Evolutionary conservation across 92 coral and sea anemone species (phyloP).

Genomic region (Epizoanthus scotinus): DNA sequence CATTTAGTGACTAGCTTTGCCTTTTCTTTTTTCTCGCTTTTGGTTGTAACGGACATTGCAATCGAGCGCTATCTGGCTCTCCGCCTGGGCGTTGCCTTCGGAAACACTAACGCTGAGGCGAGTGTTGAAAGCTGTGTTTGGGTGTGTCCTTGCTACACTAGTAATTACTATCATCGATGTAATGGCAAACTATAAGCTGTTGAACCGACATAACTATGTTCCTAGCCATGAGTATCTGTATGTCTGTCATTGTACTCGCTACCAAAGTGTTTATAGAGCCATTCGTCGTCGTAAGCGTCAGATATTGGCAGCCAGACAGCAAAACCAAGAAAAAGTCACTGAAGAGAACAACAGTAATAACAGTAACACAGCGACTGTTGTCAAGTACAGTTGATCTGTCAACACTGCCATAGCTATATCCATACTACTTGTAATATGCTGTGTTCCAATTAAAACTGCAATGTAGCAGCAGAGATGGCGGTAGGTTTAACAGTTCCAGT

Average conservation of each 20-base stretch:
- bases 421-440: background rate
- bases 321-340: too few species aligned
- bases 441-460: background rate
- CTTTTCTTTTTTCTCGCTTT: slow-evolving; percentile 12
- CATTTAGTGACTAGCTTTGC: slow-evolving; percentile 12
- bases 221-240: background rate
- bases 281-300: slow-evolving; percentile 1
- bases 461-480: background rate
- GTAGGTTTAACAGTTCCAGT: background rate
- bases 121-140: background rate
- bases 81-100: background rate
- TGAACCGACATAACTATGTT: background rate
- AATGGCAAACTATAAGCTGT: background rate
- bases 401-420: background rate
- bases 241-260: background rate
- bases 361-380: background rate
- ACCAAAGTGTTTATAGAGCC: background rate
- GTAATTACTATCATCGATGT: background rate
- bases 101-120: background rate
- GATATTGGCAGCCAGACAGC: background rate
- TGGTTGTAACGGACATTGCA: slow-evolving; percentile 5
- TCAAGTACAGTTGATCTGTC: background rate
- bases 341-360: background rate
- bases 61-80: slow-evolving; percentile 37
- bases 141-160: background rate